phyloP scores from a whole-genome alignment of 2,113 vertebrate species.

The Calidris pugnax region DNA sequence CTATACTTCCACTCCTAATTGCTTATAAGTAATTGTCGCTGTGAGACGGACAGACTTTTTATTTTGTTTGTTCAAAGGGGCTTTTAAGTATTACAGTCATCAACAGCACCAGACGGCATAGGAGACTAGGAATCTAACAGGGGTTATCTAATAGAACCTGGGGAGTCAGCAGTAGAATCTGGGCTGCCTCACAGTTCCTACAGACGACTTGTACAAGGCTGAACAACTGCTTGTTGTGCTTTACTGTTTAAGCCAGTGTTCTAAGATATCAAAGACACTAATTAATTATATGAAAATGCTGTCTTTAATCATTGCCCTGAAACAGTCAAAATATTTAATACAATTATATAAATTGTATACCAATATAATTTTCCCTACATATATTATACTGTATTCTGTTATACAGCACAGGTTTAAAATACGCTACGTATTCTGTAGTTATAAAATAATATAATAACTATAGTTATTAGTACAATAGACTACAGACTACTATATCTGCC shows the following conservation, averaged over 20 bases:
- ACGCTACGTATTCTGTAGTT: neutral
- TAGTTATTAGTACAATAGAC: neutral
- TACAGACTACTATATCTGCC: neutral
- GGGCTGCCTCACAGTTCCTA: rapidly evolving
- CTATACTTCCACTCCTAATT: neutral
- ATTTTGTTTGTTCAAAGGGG: neutral
- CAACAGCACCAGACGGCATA: neutral
- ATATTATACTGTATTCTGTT: neutral
- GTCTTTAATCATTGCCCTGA: neutral
- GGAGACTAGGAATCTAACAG: neutral
- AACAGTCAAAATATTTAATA: neutral
- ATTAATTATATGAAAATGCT: neutral
- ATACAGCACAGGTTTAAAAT: neutral
- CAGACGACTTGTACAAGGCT: rapidly evolving
- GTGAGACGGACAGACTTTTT: neutral
- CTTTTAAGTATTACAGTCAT: neutral
- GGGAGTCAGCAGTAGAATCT: neutral
- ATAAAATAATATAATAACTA: neutral
- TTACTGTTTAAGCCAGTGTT: neutral
- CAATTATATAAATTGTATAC: neutral
- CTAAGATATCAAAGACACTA: neutral
- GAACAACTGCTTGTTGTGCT: neutral
- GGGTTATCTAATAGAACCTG: neutral
- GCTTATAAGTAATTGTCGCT: neutral
- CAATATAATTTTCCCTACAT: neutral